Evolutionary conservation across 1,140 invertebrate species (phyloP), one percentile per base, ranked within the genome.

Genomic region (Lethrus apterus): DNA sequence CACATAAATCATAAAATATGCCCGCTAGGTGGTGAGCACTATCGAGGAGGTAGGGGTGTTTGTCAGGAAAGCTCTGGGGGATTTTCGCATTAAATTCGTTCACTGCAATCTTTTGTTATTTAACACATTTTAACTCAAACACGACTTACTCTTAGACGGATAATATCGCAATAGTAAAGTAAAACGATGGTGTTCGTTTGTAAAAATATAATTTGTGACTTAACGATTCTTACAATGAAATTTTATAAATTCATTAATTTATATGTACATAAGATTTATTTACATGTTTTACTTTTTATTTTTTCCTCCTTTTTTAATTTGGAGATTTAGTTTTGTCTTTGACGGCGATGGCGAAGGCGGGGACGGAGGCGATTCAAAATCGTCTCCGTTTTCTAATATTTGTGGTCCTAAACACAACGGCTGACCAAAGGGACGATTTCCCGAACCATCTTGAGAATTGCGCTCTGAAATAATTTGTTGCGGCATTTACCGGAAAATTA

Each of bases 341-440:
- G 61, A 55, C 32, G 63, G 56, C 42, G 55, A 55, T 10, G 57
- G 56, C 43, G 62, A 62, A n/a, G 65, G 60, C 57, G 72, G 49
- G 15, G 62, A 69, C 26, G 70, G 67, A 48, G 72, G 72, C 49
- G 72, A 67, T 14, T 55, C 53, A 51, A 64, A 35, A 60, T 57
- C 54, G 47, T 75, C 73, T 60, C 72, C 76, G 52, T 75, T 74
- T 58, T 77, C 75, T 35, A 35, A 42, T 36, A 53, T 42, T 43
- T 56, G 50, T 15, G 54, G 56, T 48, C 56, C 52, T 60, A 85
- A 70, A 68, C 80, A 75, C 62, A 85, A 65, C 21, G 83, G 83
- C 59, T 84, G 81, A 57, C 83, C 83, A 62, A 85, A 86, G 24
- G 82, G 80, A 64, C 83, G 75, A 51, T 76, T 80, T 51, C 76